Conservation (phyloP, 2,113 vertebrate species). For the Labrus mixtus region DNA sequence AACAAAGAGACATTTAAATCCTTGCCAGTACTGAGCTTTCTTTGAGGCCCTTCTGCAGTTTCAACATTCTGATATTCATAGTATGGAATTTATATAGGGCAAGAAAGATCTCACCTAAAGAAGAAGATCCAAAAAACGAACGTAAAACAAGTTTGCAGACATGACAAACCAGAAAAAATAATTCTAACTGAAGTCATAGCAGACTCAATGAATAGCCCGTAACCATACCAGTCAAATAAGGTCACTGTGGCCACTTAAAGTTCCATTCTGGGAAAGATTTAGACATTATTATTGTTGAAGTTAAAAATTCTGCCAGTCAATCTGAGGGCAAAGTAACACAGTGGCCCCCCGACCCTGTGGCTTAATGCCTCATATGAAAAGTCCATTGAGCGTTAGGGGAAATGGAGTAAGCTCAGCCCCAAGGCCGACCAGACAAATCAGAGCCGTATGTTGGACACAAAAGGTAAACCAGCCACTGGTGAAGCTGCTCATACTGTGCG, state of each 20-base stretch:
- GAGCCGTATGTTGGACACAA: constrained; percentile 63
- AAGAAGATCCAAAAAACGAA: background rate
- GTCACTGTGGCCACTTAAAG: background rate
- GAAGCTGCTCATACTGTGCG: constrained; percentile 50
- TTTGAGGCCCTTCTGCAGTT: background rate
- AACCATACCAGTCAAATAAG: background rate
- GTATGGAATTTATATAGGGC: background rate
- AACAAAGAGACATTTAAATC: background rate
- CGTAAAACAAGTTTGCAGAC: background rate
- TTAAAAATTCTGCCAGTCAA: constrained; percentile 19
- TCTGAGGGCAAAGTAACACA: constrained; percentile 12
- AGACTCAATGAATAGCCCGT: background rate
- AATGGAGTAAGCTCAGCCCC: constrained; percentile 55
- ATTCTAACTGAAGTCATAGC: too few relatives aligned
- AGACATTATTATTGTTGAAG: background rate
- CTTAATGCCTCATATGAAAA: constrained; percentile 64
- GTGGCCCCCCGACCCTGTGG: constrained; percentile 41
- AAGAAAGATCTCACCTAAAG: background rate
- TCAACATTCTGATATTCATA: background rate
- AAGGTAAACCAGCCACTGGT: constrained; percentile 57
- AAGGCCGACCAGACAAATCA: constrained; percentile 62
- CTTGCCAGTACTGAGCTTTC: background rate
- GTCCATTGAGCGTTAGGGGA: constrained; percentile 56
- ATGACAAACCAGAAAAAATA: too few relatives aligned
- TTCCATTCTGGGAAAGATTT: constrained; percentile 14